Percentiles rank a stretch among this genome's conserved stretches.
Evolutionary conservation across 2,113 vertebrate genomes (phyloP).

Genomic region (Lathamus discolor): DNA sequence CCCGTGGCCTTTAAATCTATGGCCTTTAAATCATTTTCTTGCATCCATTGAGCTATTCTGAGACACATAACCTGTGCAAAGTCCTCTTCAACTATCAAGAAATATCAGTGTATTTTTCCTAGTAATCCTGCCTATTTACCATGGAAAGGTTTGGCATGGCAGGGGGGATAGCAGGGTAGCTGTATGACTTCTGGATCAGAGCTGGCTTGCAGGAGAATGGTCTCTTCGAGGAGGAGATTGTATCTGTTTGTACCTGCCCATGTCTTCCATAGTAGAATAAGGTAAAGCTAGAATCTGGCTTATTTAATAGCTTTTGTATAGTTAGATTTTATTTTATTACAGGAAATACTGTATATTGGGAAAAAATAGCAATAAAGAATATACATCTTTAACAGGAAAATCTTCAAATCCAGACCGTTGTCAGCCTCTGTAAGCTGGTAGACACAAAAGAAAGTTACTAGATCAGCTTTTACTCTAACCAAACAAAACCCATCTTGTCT

Average conservation of each 20-base stretch:
- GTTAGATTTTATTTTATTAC: neutral
- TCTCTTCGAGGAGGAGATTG: neutral
- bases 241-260: neutral
- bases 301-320: neutral
- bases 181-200: neutral
- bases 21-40: slow-evolving; percentile 33
- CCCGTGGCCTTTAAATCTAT: slow-evolving; percentile 15
- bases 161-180: neutral
- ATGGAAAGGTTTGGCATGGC: neutral
- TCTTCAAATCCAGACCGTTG: neutral
- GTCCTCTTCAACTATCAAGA: neutral
- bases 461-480: neutral
- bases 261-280: neutral
- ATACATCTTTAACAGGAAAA: neutral
- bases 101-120: neutral
- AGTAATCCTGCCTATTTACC: neutral
- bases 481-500: neutral
- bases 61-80: neutral
- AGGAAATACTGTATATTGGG: neutral
- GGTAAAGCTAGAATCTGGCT: neutral
- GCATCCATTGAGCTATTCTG: neutral
- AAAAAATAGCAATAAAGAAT: neutral
- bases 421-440: neutral
- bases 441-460: neutral
- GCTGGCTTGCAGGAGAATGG: neutral